Percentiles rank a stretch among this genome's conserved stretches.
phyloP scores from a whole-genome alignment of 1,140 invertebrate genomes.

The Hirudo medicinalis region DNA sequence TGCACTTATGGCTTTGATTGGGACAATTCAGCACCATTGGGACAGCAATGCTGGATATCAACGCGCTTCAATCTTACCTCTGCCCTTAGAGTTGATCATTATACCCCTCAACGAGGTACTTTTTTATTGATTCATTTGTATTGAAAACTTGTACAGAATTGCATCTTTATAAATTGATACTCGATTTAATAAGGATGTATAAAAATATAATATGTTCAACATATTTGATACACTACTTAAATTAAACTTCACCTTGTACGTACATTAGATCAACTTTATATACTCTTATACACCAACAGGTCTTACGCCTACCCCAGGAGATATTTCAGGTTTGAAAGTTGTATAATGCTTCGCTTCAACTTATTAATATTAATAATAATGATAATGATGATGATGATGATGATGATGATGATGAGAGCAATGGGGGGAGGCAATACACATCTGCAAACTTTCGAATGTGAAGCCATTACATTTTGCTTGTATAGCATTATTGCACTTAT shows the following conservation, averaged over 20 bases:
- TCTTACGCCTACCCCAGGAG: not conserved
- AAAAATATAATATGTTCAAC: not conserved
- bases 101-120: not conserved
- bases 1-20: constrained; percentile 5
- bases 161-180: not conserved
- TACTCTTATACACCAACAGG: too few relatives aligned
- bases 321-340: not conserved
- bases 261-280: too few relatives aligned
- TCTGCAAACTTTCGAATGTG: not conserved
- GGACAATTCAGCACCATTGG: not conserved
- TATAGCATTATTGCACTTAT: too few relatives aligned
- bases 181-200: not conserved
- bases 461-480: too few relatives aligned
- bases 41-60: constrained; percentile 1
- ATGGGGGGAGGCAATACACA: not conserved
- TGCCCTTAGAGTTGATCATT: not conserved
- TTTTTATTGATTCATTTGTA: not conserved
- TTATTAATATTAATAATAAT: not conserved
- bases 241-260: not conserved
- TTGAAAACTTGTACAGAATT: not conserved
- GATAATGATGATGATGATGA: not conserved
- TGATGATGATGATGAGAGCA: not conserved
- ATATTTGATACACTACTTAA: not conserved
- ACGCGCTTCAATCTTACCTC: not conserved
- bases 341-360: not conserved